Conservation (phyloP, 2,888 invertebrate species). For the Pammene fasciana region DNA sequence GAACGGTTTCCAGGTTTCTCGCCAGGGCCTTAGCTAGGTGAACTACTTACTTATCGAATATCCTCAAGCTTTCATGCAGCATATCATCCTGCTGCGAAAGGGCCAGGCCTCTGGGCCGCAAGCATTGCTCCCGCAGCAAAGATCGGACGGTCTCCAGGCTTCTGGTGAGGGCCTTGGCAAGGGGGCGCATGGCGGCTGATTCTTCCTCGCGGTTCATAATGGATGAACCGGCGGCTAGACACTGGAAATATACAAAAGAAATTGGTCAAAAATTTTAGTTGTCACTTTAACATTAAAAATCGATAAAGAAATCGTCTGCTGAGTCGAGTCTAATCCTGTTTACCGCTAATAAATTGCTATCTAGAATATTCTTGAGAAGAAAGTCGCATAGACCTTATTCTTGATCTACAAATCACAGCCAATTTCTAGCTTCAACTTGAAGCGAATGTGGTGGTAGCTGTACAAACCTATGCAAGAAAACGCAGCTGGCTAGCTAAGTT, state of each 20-base stretch:
- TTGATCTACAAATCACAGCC: too few species aligned
- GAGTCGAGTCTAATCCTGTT: too few species aligned
- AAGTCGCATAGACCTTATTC: too few species aligned
- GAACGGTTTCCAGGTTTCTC: background rate
- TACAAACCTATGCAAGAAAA: too few species aligned
- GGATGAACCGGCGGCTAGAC: constrained; percentile 98
- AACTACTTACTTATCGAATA: constrained; percentile 87
- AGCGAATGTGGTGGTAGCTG: too few species aligned
- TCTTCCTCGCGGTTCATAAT: constrained; percentile 99
- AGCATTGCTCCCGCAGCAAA: constrained; percentile 93
- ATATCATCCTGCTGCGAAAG: constrained; percentile 86
- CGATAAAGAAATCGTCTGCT: background rate
- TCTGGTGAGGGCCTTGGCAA: constrained; percentile 98
- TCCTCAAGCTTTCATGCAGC: constrained; percentile 91
- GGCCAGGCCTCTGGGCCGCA: constrained; percentile 85
- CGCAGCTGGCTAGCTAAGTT: too few species aligned
- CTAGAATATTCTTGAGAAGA: too few species aligned
- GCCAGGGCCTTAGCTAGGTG: constrained; percentile 40
- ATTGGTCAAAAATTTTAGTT: too few species aligned
- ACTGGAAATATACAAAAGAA: constrained; percentile 80
- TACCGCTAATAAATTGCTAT: too few species aligned
- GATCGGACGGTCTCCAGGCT: constrained; percentile 96
- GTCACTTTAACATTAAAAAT: too few species aligned
- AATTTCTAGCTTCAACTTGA: too few species aligned
- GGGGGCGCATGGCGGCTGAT: constrained; percentile 97